Percentiles rank a stretch among this genome's conserved stretches.
Evolutionary conservation across 1,140 invertebrate genomes (phyloP).

Genomic region (Sitophilus oryzae): DNA sequence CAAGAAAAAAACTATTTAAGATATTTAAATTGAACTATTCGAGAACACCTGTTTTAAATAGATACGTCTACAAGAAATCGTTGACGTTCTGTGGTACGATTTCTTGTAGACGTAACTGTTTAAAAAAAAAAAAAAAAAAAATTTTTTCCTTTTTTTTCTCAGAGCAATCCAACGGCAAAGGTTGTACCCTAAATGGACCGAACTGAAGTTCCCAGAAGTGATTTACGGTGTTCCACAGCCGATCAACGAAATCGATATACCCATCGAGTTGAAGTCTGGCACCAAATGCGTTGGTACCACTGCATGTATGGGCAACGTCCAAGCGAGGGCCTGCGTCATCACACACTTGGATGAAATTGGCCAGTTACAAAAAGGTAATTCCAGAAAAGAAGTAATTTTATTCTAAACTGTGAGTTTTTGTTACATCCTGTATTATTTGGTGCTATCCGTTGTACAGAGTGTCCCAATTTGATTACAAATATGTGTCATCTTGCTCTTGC

Average conservation of each 20-base stretch:
- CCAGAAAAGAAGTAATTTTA: too few relatives aligned
- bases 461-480: too few relatives aligned
- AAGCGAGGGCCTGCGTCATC: conserved; percentile 66
- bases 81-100: too few relatives aligned
- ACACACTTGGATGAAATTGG: conserved; percentile 45
- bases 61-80: too few relatives aligned
- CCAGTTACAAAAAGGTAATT: conserved; percentile 33
- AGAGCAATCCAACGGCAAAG: conserved; percentile 61
- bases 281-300: conserved; percentile 57
- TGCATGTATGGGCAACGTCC: conserved; percentile 60
- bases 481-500: too few relatives aligned
- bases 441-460: too few relatives aligned
- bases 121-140: too few relatives aligned
- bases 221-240: conserved; percentile 53
- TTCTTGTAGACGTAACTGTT: too few relatives aligned
- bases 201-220: conserved; percentile 60
- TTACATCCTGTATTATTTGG: background rate
- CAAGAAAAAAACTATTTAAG: too few relatives aligned
- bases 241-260: conserved; percentile 20
- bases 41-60: too few relatives aligned
- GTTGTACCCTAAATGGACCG: conserved; percentile 52
- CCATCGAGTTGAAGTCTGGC: conserved; percentile 10
- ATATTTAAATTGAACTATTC: too few relatives aligned
- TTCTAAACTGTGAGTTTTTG: conserved; percentile 1
- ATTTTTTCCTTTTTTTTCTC: too few relatives aligned